These are phyloP conservation scores for Polypedilum pembai DNA, from an alignment of 1,140 invertebrate genomes.

Conservation along the genomic window DNA sequence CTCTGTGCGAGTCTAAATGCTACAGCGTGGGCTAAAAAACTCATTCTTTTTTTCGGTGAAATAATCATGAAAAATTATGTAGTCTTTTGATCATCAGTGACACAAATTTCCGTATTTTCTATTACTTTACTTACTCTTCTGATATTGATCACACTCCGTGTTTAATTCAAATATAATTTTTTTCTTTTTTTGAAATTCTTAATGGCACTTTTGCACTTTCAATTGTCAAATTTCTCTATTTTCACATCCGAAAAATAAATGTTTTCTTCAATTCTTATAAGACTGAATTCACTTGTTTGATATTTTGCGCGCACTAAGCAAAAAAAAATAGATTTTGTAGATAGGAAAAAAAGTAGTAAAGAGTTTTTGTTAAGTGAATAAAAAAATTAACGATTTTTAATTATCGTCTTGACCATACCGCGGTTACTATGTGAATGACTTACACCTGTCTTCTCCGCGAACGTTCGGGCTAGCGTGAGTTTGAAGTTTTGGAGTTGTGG, in stretches of 20 bases:
- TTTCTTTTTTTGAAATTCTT: no score
- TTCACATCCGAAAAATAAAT: neutral
- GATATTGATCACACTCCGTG: no score
- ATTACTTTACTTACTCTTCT: no score
- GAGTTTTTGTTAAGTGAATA: neutral
- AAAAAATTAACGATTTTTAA: slow-evolving; percentile 13
- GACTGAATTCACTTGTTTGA: neutral
- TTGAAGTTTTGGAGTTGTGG: slow-evolving; percentile 12
- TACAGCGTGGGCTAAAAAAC: neutral
- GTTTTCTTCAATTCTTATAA: neutral
- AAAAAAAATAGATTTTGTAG: neutral
- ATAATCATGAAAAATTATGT: slow-evolving; percentile 3
- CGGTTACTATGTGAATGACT: slow-evolving; percentile 22
- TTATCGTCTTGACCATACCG: slow-evolving; percentile 27
- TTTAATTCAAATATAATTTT: no score
- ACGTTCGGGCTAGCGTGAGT: neutral
- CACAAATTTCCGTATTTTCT: no score
- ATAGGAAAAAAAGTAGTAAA: neutral
- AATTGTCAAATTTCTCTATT: neutral
- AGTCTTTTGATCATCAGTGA: neutral
- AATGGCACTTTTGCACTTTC: no score
- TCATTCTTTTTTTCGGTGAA: neutral
- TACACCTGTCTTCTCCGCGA: slow-evolving; percentile 11
- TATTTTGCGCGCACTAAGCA: neutral
- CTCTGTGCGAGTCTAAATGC: neutral